phyloP scores from a whole-genome alignment of 2,113 vertebrate species.

The Rhegmatorhina hoffmannsi region DNA sequence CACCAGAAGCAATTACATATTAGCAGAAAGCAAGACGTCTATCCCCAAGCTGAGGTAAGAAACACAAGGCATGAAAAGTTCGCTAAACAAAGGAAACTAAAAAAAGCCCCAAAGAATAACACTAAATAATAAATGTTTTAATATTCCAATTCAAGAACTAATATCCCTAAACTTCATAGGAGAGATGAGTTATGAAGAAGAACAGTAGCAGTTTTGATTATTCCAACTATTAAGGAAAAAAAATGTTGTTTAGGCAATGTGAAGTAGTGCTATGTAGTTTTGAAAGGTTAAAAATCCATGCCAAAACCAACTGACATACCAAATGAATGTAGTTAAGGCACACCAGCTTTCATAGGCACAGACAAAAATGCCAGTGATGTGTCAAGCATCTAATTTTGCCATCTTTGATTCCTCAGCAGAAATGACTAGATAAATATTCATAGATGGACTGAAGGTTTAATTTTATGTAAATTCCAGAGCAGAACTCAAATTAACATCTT shows the following conservation, averaged over 20 bases:
- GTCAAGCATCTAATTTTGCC: constrained; percentile 22
- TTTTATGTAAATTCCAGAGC: constrained; percentile 39
- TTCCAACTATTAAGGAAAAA: background rate
- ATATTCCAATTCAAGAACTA: background rate
- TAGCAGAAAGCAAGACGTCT: background rate
- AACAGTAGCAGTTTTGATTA: background rate
- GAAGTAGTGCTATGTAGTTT: background rate
- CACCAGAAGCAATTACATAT: background rate
- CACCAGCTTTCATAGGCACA: background rate
- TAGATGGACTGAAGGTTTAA: constrained; percentile 8
- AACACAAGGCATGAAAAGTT: background rate
- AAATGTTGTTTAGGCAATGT: background rate
- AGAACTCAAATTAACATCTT: constrained; percentile 20
- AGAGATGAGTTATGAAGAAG: background rate
- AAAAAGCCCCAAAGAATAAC: background rate
- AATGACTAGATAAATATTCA: constrained; percentile 41
- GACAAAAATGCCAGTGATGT: constrained; percentile 21
- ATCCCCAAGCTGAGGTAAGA: background rate
- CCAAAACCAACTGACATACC: background rate
- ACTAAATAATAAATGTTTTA: background rate
- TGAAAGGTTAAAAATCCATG: constrained; percentile 8
- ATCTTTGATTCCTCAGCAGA: background rate
- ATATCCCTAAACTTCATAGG: background rate
- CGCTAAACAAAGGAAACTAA: background rate
- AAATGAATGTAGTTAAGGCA: constrained; percentile 18